Conservation (phyloP, 2,797 vertebrate species). For the Allobates femoralis region DNA sequence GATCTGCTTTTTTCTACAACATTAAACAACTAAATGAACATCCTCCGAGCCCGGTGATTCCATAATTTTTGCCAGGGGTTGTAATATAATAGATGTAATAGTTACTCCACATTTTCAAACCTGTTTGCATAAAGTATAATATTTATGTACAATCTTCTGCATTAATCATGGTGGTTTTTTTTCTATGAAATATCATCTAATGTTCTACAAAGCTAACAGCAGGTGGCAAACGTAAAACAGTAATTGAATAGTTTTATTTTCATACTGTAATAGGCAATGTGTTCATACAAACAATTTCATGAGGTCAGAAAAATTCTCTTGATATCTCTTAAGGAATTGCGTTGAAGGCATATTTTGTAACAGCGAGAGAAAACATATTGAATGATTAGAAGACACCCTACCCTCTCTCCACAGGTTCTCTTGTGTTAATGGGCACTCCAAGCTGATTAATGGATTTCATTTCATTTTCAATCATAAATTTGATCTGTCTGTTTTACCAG, state of each 20-base stretch:
- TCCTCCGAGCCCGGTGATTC: too few species aligned
- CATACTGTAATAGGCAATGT: not conserved
- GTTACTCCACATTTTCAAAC: conserved; percentile 8
- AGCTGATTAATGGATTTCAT: conserved; percentile 64
- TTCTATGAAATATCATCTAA: conserved; percentile 43
- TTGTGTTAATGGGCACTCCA: conserved; percentile 61
- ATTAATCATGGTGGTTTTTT: conserved; percentile 57
- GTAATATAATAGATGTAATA: not conserved
- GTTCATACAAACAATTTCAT: not conserved
- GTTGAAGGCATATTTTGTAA: conserved; percentile 31
- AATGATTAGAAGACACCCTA: conserved; percentile 58
- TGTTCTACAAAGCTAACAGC: conserved; percentile 30
- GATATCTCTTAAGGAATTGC: conserved; percentile 42
- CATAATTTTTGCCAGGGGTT: too few species aligned
- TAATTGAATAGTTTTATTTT: conserved; percentile 7
- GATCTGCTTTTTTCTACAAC: too few species aligned
- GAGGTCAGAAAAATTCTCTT: conserved; percentile 1
- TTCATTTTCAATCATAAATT: conserved; percentile 55
- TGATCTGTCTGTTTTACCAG: conserved; percentile 55
- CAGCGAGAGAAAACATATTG: conserved; percentile 63
- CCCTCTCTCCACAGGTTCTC: conserved; percentile 32
- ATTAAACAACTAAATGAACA: too few species aligned
- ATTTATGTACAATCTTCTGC: conserved; percentile 14
- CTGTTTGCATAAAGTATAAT: conserved; percentile 17
- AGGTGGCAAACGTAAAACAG: conserved; percentile 28